Evolutionary conservation across 2,888 invertebrate species (phyloP), one percentile per base, ranked within the genome.

Genomic region (Mimachlamys varia): DNA sequence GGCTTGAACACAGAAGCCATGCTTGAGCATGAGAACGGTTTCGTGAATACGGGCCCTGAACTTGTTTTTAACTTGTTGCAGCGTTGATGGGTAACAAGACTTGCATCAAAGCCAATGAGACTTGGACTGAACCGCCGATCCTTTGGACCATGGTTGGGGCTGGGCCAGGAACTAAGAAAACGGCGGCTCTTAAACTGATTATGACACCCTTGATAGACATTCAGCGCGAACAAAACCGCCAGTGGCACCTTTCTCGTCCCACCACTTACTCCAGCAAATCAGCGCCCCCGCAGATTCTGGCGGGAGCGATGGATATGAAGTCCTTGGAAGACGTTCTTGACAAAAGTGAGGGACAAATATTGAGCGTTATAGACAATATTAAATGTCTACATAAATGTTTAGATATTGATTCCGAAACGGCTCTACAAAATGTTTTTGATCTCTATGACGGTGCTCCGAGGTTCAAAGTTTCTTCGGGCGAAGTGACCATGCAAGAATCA

Each of bases 141-240:
- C 49, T 94, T 50, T 94, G 94, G 94, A 91, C 91, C 38, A 55
- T 93, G 87, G 90, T 93, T 17, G 92, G 92, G 27, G 94, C 94
- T 22, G 50, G 91, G 27, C 88, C 91, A 10, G 93, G 94, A 58
- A 91, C 92, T 19, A 87, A 93, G 44, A 92, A 93, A 88, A 92
- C 93, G 17, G 93, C 94, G 62, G 93, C 92, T 10, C 90, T 93
- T 33, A 90, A 93, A n/a, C 93, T 92, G 58, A 90, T 94, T 4
- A 89, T 94, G 90, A 33, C 88, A 33, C 93, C 94, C 0, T 89
- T 94, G 3, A 90, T 93, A 88, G 88, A 90, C 10, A 89, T 94
- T n/a, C 92, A 92, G 49, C 37, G 88, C 87, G 90, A 92, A 55
- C 88, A 91, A 33, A 88, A 90, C 58, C 90, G 87, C 10, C 91